phyloP scores from a whole-genome alignment of 2,888 invertebrate genomes.

The Aporophyla lueneburgensis region DNA sequence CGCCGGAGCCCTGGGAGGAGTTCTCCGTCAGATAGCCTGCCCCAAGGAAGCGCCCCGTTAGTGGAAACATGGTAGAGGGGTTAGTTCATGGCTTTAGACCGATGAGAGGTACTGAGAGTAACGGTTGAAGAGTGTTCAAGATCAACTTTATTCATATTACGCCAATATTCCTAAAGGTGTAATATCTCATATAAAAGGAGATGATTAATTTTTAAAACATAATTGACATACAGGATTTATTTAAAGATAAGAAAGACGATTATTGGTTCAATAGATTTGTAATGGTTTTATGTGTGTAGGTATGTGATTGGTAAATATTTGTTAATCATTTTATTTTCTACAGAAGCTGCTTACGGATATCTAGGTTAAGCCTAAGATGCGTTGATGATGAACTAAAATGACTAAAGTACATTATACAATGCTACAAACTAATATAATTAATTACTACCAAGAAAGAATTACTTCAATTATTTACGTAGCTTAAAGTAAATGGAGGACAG shows the following conservation, averaged over 20 bases:
- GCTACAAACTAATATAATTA: background rate
- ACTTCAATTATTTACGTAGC: background rate
- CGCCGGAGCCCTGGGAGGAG: conserved; percentile 85
- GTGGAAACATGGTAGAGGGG: conserved; percentile 74
- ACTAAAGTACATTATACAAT: background rate
- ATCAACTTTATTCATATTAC: background rate
- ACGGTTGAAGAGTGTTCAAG: background rate
- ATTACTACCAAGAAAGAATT: background rate
- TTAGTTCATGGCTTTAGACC: conserved; percentile 67
- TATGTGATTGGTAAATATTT: background rate
- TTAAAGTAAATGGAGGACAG: background rate
- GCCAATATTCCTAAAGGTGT: background rate
- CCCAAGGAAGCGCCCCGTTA: conserved; percentile 88
- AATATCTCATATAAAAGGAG: background rate
- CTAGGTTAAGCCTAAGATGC: background rate
- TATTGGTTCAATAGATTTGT: background rate
- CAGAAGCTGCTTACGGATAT: background rate
- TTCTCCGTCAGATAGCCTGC: conserved; percentile 89
- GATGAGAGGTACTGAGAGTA: conserved; percentile 35
- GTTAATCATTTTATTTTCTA: conserved; percentile 11
- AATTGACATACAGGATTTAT: background rate
- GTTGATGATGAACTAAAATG: background rate
- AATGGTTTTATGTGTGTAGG: background rate
- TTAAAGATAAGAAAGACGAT: too few species aligned
- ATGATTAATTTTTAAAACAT: background rate